These are phyloP conservation scores for Jordanella pulchra DNA, from an alignment of 2,797 vertebrate genomes.

Conservation along the genomic window DNA sequence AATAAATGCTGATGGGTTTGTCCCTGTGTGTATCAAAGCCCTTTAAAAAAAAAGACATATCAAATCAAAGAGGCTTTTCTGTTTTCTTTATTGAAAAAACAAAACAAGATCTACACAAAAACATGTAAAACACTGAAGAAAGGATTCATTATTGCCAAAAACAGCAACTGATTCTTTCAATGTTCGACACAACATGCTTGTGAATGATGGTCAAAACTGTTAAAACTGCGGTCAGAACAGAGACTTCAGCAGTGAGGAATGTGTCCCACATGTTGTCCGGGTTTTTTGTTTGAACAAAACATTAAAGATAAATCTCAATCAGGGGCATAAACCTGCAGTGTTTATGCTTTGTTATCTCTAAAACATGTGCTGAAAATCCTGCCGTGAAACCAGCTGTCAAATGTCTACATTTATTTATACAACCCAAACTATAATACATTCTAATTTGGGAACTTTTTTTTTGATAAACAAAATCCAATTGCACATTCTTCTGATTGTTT, in stretches of 20 bases:
- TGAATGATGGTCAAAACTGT: slow-evolving; percentile 48
- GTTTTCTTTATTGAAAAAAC: slow-evolving; percentile 71
- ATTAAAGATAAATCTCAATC: slow-evolving; percentile 24
- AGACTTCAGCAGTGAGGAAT: slow-evolving; percentile 39
- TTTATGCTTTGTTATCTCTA: neutral
- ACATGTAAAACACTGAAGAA: slow-evolving; percentile 67
- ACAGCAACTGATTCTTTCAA: slow-evolving; percentile 41
- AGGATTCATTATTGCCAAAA: slow-evolving; percentile 50
- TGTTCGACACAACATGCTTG: slow-evolving; percentile 50
- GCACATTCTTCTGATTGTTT: slow-evolving; percentile 67
- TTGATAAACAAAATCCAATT: slow-evolving; percentile 53
- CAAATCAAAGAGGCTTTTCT: slow-evolving; percentile 34
- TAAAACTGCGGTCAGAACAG: slow-evolving; percentile 41
- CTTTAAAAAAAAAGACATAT: slow-evolving; percentile 33
- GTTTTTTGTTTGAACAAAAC: slow-evolving; percentile 24
- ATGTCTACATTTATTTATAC: slow-evolving; percentile 11
- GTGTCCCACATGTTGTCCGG: slow-evolving; percentile 48
- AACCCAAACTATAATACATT: slow-evolving; percentile 31
- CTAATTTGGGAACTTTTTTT: slow-evolving; percentile 44
- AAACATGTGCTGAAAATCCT: slow-evolving; percentile 3
- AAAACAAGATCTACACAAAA: slow-evolving; percentile 70
- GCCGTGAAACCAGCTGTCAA: slow-evolving; percentile 9
- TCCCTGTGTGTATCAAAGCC: neutral
- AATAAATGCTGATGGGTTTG: slow-evolving; percentile 3
- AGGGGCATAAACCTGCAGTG: slow-evolving; percentile 3